Base-by-base conservation (phyloP, 1,140 invertebrate genomes). In the Lasioglossum baleicum region DNA sequence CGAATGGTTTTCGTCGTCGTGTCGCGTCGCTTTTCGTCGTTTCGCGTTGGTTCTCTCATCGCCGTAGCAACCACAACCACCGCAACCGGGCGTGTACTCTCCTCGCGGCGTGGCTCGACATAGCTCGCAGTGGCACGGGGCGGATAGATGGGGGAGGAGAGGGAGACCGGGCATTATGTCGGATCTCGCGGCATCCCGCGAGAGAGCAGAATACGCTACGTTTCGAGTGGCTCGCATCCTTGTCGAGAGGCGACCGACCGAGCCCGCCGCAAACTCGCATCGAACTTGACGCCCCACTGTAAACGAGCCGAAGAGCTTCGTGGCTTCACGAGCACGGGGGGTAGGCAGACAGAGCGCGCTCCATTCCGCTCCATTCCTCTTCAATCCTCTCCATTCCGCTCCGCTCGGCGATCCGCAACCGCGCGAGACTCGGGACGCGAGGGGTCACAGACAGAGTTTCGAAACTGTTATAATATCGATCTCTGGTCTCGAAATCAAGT, bases 211-310 rank as follows among this genome's bases (percentile, higher is more conserved):
- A 70, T 77, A 70, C 83, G 83, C 69, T 81, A 71, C 73, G 75
- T 90, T 84, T 89, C 83, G 90, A 91, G 89, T 88, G 88, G 88
- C 85, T 88, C 85, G 68, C 82, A 79, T 82, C 80, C 83, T 88
- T 80, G 83, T 89, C 68, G 84, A 60, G 84, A 88, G 81, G 83
- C 87, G 85, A 84, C 84, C 87, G 77, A 87, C 78, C 85, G 88
- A 84, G 80, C 78, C 35, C 71, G 80, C 82, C 75, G 80, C 78
- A 88, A 88, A 85, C 84, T 88, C 85, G 81, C 83, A 81, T 63
- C 63, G 67, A 85, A 85, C 85, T 81, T 78, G 72, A 83, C 78
- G 73, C 80, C 77, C 71, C 80, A 71, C 69, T 77, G 69, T 83
- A 86, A 82, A 84, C 80, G 84, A 85, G 66, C 71, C 56, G 60